phyloP scores from a whole-genome alignment of 1,140 invertebrate genomes.

The Drosophila takahashii region DNA sequence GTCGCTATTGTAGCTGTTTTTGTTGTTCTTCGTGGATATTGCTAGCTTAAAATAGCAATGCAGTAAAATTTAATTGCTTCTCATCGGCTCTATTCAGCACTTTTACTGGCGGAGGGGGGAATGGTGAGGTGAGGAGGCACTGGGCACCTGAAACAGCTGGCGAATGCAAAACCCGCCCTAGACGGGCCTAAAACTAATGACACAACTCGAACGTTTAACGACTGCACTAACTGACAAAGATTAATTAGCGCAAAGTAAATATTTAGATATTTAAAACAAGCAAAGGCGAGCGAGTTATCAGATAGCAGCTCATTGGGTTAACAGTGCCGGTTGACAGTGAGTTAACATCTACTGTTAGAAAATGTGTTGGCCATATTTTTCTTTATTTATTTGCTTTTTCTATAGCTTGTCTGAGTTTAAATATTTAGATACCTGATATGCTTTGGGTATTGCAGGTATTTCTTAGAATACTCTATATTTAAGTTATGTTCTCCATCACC shows the following conservation, averaged over 20 bases:
- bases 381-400: not conserved
- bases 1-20: not conserved
- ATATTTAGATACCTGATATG: slow-evolving; percentile 1
- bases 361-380: not conserved
- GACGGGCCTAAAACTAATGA: slow-evolving; percentile 9
- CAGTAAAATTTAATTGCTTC: slow-evolving; percentile 36
- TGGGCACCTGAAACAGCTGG: slow-evolving; percentile 39
- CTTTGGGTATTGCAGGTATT: not conserved
- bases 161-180: not conserved
- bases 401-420: not conserved
- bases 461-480: not conserved
- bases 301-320: slow-evolving; percentile 6
- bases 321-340: not conserved
- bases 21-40: slow-evolving; percentile 27
- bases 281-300: slow-evolving; percentile 20
- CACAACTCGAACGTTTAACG: not conserved
- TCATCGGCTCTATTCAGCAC: slow-evolving; percentile 2
- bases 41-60: slow-evolving; percentile 23
- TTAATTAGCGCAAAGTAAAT: slow-evolving; percentile 36
- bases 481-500: not conserved
- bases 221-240: slow-evolving; percentile 19
- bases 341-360: not conserved
- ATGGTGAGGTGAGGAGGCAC: not conserved
- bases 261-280: slow-evolving; percentile 22
- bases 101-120: not conserved